Evolutionary conservation across 37 sponge, comb jelly and placozoan genomes (phyloP).

Genomic region (Crambe crambe): DNA sequence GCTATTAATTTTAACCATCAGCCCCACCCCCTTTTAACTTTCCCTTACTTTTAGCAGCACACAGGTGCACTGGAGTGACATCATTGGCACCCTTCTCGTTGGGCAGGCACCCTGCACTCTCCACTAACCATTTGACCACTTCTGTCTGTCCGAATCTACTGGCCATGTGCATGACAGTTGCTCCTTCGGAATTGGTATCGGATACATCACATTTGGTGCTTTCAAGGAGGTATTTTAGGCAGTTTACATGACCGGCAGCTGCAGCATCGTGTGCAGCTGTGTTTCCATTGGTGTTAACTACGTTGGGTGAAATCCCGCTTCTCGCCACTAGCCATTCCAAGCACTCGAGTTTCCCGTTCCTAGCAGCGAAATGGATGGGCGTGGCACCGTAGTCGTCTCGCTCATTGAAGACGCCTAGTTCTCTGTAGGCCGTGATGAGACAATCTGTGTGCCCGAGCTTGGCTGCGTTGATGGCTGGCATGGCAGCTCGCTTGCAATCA

Average conservation of each 20-base stretch:
- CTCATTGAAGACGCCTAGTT: conserved; percentile 86
- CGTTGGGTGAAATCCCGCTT: conserved; percentile 85
- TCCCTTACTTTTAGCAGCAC: conserved; percentile 81
- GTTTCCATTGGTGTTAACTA: conserved; percentile 72
- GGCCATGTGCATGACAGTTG: conserved; percentile 91
- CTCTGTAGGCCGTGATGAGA: conserved; percentile 72
- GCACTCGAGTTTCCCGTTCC: conserved; percentile 81
- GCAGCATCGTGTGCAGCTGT: conserved; percentile 97
- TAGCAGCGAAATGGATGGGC: conserved; percentile 93
- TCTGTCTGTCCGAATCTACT: conserved; percentile 81
- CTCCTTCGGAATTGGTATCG: conserved; percentile 85
- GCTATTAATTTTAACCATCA: neutral
- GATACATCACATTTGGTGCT: conserved; percentile 65
- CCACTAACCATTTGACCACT: conserved; percentile 79
- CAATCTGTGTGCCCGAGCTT: conserved; percentile 83
- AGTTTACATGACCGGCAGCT: conserved; percentile 80
- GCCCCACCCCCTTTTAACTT: conserved; percentile 29
- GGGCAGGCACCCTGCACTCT: conserved; percentile 42
- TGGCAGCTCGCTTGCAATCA: conserved; percentile 49
- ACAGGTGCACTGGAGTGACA: conserved; percentile 90
- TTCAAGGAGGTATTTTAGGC: conserved; percentile 79
- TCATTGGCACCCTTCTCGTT: conserved; percentile 82
- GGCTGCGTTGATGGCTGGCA: conserved; percentile 77
- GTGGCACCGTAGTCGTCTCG: conserved; percentile 88
- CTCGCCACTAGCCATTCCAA: conserved; percentile 80